Percentiles rank a stretch among this genome's conserved stretches.
phyloP scores from a whole-genome alignment of 2,888 invertebrate genomes.

The Sphinx pinastri region DNA sequence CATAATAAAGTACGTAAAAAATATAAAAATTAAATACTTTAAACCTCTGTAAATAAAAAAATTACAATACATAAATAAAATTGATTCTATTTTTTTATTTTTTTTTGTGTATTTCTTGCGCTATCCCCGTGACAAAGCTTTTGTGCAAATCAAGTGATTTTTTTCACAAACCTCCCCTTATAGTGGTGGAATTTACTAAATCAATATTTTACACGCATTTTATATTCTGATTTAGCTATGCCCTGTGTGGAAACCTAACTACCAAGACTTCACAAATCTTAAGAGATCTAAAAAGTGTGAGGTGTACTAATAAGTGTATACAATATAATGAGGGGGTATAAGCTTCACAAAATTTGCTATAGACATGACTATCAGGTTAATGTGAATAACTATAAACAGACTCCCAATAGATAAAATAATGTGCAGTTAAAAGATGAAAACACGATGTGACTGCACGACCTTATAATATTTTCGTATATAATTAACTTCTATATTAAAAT shows the following conservation, averaged over 20 bases:
- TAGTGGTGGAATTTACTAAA: not conserved
- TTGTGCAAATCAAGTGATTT: slow-evolving; percentile 4
- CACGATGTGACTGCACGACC: no score
- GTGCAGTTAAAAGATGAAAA: no score
- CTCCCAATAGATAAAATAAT: no score
- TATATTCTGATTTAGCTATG: not conserved
- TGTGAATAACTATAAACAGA: no score
- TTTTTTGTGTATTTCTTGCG: not conserved
- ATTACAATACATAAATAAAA: not conserved
- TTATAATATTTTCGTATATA: no score
- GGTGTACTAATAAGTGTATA: not conserved
- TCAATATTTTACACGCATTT: slow-evolving; percentile 1
- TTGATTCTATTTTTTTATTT: not conserved
- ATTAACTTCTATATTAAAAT: no score
- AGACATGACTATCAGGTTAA: no score
- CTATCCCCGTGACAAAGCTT: slow-evolving; percentile 11
- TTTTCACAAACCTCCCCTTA: not conserved
- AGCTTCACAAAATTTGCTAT: slow-evolving; percentile 16
- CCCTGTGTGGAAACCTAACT: not conserved
- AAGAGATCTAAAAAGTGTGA: not conserved
- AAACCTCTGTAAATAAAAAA: not conserved
- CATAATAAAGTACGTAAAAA: not conserved
- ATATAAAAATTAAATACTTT: not conserved
- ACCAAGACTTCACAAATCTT: not conserved
- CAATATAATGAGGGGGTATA: not conserved